Conservation (phyloP, 2,888 invertebrate genomes). For the Pterostichus madidus region DNA sequence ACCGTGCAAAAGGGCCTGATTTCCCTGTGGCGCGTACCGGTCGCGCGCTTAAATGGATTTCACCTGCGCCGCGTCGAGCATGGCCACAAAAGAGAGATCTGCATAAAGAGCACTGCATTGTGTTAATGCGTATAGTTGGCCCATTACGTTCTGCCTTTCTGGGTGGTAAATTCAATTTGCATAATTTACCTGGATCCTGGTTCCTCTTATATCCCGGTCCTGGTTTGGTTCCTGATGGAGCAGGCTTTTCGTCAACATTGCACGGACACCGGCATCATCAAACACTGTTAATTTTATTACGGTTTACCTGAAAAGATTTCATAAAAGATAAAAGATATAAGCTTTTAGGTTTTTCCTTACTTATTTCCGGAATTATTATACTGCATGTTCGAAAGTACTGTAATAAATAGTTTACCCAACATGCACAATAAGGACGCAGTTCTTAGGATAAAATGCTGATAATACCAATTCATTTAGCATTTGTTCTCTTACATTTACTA, state of each 20-base stretch:
- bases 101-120: constrained; percentile 57
- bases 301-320: not conserved
- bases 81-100: constrained; percentile 52
- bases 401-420: too few relatives aligned
- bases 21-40: constrained; percentile 29
- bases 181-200: constrained; percentile 69
- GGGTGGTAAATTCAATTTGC: constrained; percentile 72
- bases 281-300: not conserved
- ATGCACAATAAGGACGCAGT: too few relatives aligned
- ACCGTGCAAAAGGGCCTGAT: constrained; percentile 15
- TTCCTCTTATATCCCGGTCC: constrained; percentile 8
- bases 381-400: too few relatives aligned
- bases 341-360: too few relatives aligned
- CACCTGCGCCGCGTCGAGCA: constrained; percentile 19
- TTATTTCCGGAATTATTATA: too few relatives aligned
- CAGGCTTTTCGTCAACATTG: not conserved
- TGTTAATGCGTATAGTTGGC: constrained; percentile 60
- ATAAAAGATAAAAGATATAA: too few relatives aligned
- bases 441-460: too few relatives aligned
- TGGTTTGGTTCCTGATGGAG: constrained; percentile 6
- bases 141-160: constrained; percentile 69
- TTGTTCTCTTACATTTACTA: too few relatives aligned
- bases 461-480: too few relatives aligned
- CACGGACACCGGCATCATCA: not conserved
- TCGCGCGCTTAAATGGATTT: constrained; percentile 43